These are phyloP conservation scores for Priocnemis perturbator DNA, from an alignment of 2,888 invertebrate genomes.

Conservation along the genomic window DNA sequence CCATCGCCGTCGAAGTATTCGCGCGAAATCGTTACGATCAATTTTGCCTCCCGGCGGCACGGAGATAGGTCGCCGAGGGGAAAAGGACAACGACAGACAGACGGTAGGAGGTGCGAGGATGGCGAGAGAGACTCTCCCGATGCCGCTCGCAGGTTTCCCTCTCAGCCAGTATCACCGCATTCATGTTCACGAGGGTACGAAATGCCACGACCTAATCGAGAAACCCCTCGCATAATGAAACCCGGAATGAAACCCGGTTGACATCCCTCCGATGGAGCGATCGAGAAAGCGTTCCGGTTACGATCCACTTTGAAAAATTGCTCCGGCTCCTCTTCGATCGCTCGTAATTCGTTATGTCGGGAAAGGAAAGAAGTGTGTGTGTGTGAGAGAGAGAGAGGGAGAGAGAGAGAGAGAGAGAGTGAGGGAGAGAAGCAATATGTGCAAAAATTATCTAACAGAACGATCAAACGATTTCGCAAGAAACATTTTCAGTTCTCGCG, in stretches of 20 bases:
- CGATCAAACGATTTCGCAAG: no score
- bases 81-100: background rate
- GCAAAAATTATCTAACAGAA: no score
- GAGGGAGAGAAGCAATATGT: background rate
- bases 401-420: constrained; percentile 3
- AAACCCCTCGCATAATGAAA: background rate
- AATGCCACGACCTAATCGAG: constrained; percentile 7
- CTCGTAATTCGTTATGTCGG: no score
- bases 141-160: no score
- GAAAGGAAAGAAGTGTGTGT: background rate
- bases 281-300: background rate
- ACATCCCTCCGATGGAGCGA: background rate
- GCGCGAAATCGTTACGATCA: no score
- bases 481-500: no score
- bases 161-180: background rate
- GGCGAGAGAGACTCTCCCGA: no score
- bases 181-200: constrained; percentile 1
- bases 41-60: constrained; percentile 4
- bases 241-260: no score
- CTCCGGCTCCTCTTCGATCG: no score
- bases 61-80: constrained; percentile 2
- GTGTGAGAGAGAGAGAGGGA: background rate
- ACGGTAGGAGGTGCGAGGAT: background rate
- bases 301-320: constrained; percentile 4
- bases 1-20: no score